Conservation (phyloP, 2,797 vertebrate species). For the Picus viridis region DNA sequence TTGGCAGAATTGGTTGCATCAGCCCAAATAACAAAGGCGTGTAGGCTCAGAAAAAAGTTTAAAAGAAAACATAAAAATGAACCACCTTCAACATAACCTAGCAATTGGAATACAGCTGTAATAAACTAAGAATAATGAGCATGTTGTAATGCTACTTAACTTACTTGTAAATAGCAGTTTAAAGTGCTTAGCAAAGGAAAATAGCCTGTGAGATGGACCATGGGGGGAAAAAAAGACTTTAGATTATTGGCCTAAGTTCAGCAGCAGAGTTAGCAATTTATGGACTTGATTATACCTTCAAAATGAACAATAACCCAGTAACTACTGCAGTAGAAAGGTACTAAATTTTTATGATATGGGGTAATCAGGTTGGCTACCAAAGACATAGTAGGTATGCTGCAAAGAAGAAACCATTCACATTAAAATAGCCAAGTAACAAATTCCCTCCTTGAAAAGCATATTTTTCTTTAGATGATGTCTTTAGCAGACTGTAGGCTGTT, state of each 20-base stretch:
- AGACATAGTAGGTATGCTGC: slow-evolving; percentile 48
- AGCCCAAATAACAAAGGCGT: not conserved
- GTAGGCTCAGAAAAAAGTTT: not conserved
- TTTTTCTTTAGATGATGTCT: slow-evolving; percentile 45
- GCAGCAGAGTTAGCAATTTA: slow-evolving; percentile 71
- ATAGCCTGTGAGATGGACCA: not conserved
- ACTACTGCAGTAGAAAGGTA: slow-evolving; percentile 67
- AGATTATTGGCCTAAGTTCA: slow-evolving; percentile 65
- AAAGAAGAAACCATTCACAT: slow-evolving; percentile 67
- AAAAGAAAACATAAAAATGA: not conserved
- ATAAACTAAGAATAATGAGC: slow-evolving; percentile 29
- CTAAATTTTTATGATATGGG: slow-evolving; percentile 73
- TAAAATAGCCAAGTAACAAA: slow-evolving; percentile 54
- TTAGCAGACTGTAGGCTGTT: slow-evolving; percentile 48
- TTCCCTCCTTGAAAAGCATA: slow-evolving; percentile 27
- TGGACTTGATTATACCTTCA: slow-evolving; percentile 74
- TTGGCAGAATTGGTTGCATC: not conserved
- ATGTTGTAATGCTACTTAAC: not conserved
- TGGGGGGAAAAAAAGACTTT: not conserved
- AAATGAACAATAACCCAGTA: slow-evolving; percentile 74
- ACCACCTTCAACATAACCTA: not conserved
- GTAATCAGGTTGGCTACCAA: slow-evolving; percentile 65
- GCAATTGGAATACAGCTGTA: not conserved
- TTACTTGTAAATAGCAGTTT: slow-evolving; percentile 44
- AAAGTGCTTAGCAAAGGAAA: slow-evolving; percentile 48